Base-by-base conservation (phyloP, 2,113 vertebrate species). In the Elaphurus davidianus region DNA sequence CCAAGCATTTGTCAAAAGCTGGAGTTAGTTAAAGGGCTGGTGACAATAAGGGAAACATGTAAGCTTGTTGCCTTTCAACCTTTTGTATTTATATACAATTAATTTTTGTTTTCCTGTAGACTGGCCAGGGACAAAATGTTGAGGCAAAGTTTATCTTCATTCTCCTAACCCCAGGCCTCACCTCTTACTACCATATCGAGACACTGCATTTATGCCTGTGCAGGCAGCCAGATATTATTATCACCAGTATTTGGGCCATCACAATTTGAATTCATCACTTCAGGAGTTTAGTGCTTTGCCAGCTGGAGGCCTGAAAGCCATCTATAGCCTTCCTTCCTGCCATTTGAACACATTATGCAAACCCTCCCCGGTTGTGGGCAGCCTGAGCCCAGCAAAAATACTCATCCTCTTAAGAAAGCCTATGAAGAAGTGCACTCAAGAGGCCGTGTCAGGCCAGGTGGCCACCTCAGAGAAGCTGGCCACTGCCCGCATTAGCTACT, bases 91-190 rank as follows among this genome's bases (percentile, higher is more conserved):
- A 74, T 74, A 17, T 64, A 30, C 9, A 83, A 12, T 47, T 79
- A 78, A 60, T 91, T 84, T 95, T 60, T 5, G 52, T 94, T 83
- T 83, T 90, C 47, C 83, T 85, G 4, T 76, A 94, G 74, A 79
- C 55, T 71, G 59, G 45, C 40, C 59, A 96, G 90, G 94, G 92
- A 96, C 92, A 91, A 94, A 96, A 60, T 59, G 33, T 89, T 47
- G 87, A 87, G 79, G 43, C 59, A 43, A 86, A 89, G 25, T 87
- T 92, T 76, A 14, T 81, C 64, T 81, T n/a, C 8, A 16, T 60
- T 88, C 94, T 95, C 33, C 55, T 43, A 88, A 33, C n/a, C 19
- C 4, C 3, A 33, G 76, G 16, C 57, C 43, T 36, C 23, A 21
- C 19, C 30, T 84, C 47, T 85, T 19, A 4, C 40, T 33, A 2